phyloP scores from a whole-genome alignment of 1,140 invertebrate genomes.

The Diprion similis region DNA sequence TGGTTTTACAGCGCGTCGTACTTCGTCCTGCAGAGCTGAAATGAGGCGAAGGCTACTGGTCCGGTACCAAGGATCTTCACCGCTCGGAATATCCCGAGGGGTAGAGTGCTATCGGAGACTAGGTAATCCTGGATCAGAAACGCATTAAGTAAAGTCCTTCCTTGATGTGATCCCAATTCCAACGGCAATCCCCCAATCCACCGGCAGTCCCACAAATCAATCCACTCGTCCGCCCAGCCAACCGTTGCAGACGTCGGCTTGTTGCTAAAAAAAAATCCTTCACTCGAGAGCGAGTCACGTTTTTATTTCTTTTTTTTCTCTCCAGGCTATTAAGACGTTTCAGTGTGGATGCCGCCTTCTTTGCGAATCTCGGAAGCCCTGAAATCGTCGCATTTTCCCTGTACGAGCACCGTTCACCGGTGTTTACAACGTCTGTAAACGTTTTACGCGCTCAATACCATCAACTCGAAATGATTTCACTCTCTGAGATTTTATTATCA shows the following conservation, averaged over 20 bases:
- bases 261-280: background rate
- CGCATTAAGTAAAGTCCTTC: conserved; percentile 18
- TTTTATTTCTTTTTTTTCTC: background rate
- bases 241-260: background rate
- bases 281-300: background rate
- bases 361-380: background rate
- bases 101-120: conserved; percentile 9
- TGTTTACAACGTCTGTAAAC: conserved; percentile 9
- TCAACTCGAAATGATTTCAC: background rate
- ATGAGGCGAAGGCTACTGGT: background rate
- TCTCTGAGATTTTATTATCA: background rate
- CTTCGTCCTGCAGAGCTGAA: no score
- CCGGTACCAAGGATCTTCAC: conserved; percentile 1
- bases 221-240: background rate
- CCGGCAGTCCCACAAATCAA: conserved; percentile 16
- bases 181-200: conserved; percentile 1
- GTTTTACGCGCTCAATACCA: background rate
- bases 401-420: background rate
- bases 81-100: conserved; percentile 10
- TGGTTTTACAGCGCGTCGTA: no score
- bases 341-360: no score
- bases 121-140: conserved; percentile 17
- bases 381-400: background rate
- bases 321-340: no score
- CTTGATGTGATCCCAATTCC: conserved; percentile 16